Percentiles rank a stretch among this genome's conserved stretches.
Evolutionary conservation across 2,113 vertebrate species (phyloP).

Genomic region (Lutjanus erythropterus): DNA sequence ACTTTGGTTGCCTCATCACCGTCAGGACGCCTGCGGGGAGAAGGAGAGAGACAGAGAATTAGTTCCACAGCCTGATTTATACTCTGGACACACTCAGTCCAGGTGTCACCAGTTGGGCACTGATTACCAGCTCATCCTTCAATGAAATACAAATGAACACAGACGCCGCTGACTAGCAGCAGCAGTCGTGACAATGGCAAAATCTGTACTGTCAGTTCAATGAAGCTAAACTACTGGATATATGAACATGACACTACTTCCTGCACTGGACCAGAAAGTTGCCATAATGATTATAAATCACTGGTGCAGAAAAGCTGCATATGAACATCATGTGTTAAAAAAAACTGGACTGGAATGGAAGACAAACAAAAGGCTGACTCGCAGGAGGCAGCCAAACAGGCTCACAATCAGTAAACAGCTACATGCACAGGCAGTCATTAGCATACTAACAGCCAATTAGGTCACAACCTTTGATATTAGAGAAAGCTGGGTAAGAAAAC

Average conservation of each 20-base stretch:
- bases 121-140: no score
- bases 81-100: no score
- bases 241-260: not conserved
- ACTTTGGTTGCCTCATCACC: no score
- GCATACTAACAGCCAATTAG: not conserved
- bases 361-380: no score
- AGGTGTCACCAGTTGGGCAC: no score
- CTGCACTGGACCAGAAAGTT: not conserved
- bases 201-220: not conserved
- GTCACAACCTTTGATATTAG: not conserved
- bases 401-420: not conserved
- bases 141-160: no score
- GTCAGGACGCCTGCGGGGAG: no score
- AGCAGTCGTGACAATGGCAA: no score
- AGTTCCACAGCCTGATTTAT: no score
- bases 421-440: not conserved
- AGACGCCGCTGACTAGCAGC: no score
- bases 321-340: not conserved
- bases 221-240: not conserved
- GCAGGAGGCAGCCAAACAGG: not conserved
- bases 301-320: not conserved
- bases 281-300: not conserved
- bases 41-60: no score
- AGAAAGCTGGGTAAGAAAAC: not conserved
- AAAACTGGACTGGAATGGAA: not conserved